Conservation (phyloP, 2,797 vertebrate genomes). For the Saxicola maurus region DNA sequence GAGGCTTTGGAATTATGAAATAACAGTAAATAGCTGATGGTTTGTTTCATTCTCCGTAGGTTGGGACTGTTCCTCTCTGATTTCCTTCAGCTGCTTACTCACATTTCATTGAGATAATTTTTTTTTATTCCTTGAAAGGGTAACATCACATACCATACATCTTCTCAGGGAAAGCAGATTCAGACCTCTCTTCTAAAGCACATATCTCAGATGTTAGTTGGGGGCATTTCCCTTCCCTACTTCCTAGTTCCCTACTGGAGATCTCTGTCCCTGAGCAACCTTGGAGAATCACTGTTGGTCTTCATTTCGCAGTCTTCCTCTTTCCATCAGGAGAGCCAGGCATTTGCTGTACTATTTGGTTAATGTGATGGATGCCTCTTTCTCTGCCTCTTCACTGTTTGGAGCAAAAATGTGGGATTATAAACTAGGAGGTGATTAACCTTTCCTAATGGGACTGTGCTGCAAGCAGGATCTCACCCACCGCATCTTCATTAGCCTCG, state of each 20-base stretch:
- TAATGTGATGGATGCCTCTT: constrained; percentile 61
- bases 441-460: constrained; percentile 56
- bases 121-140: neutral
- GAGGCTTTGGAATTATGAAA: neutral
- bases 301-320: neutral
- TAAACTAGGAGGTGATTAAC: constrained; percentile 67
- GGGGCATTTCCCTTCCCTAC: neutral
- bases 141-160: neutral
- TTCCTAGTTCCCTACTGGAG: no score
- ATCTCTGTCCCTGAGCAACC: neutral
- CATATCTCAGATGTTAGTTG: neutral
- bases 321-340: neutral
- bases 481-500: constrained; percentile 62
- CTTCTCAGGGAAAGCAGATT: neutral
- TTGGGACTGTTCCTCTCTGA: neutral
- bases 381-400: constrained; percentile 44
- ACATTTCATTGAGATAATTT: neutral
- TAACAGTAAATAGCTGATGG: neutral
- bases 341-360: constrained; percentile 31
- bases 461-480: constrained; percentile 47
- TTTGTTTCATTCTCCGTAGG: neutral
- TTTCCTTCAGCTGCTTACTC: neutral
- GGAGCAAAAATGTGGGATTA: constrained; percentile 41
- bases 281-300: neutral
- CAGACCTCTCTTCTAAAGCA: neutral